Evolutionary conservation across 2,797 vertebrate species (phyloP).

Genomic region (Melanotaenia pygmaea): DNA sequence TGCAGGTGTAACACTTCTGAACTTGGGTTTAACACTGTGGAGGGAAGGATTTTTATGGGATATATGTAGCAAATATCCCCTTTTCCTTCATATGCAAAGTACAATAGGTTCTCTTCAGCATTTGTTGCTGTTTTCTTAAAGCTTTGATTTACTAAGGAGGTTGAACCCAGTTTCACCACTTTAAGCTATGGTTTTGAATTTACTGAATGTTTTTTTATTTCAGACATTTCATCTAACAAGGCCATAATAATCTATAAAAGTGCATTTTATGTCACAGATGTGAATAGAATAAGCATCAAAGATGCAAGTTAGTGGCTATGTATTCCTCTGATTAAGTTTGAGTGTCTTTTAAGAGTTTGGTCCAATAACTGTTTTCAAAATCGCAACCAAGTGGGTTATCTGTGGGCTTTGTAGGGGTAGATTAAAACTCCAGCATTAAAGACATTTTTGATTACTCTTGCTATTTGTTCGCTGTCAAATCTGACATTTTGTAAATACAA

Average conservation of each 20-base stretch:
- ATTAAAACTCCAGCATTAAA: constrained; percentile 57
- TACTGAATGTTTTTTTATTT: neutral
- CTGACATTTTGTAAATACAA: constrained; percentile 58
- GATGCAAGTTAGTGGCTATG: neutral
- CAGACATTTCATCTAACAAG: neutral
- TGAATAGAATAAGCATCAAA: constrained; percentile 44
- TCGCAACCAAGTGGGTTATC: neutral
- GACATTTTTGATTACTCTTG: constrained; percentile 44
- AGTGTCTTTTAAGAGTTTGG: constrained; percentile 52
- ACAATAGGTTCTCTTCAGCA: neutral
- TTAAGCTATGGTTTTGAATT: neutral
- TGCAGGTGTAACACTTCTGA: constrained; percentile 57
- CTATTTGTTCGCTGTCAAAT: constrained; percentile 60
- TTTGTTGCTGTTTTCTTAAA: neutral
- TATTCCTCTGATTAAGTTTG: constrained; percentile 36
- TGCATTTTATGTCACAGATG: neutral
- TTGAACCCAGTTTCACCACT: neutral
- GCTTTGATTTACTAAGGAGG: neutral
- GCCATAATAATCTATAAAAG: neutral
- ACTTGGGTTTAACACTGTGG: neutral
- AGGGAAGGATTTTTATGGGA: neutral
- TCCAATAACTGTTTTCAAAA: constrained; percentile 36
- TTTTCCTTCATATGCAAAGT: neutral
- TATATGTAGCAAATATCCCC: neutral
- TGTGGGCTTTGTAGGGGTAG: constrained; percentile 16